Conservation (phyloP, 2,113 vertebrate species). For the Microcebus griseorufus region DNA sequence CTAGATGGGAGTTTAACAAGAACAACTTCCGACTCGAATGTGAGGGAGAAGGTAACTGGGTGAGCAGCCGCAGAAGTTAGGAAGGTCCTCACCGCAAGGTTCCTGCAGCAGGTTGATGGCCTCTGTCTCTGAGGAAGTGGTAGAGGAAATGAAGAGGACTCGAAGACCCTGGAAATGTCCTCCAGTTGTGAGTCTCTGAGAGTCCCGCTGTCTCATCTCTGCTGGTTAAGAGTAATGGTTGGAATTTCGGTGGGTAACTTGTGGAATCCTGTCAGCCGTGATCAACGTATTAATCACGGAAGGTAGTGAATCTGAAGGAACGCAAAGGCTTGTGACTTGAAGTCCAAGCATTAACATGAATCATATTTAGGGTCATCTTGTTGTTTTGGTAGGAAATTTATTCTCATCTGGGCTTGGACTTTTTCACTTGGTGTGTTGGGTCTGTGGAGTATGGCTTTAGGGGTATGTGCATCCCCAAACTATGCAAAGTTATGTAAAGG, state of each 20-base stretch:
- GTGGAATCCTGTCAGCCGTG: not conserved
- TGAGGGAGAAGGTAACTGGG: not conserved
- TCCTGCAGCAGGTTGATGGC: not conserved
- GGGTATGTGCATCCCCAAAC: rapidly evolving
- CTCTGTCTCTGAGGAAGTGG: not conserved
- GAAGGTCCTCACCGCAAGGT: not conserved
- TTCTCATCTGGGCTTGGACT: not conserved
- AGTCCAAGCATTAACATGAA: not conserved
- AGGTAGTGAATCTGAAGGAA: not conserved
- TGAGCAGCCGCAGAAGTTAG: not conserved
- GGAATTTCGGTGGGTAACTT: not conserved
- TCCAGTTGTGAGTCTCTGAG: not conserved
- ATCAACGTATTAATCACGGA: not conserved
- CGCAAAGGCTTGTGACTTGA: not conserved
- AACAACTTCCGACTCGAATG: not conserved
- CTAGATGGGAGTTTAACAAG: not conserved
- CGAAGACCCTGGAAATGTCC: not conserved
- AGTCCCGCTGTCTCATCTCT: not conserved
- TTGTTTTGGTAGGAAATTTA: not conserved
- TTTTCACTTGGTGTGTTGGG: not conserved
- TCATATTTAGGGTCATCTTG: not conserved
- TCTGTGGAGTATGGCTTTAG: not conserved
- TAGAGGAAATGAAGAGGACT: not conserved
- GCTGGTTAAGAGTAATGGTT: not conserved
- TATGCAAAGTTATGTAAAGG: not conserved